These are phyloP conservation scores for Melanerpes aurifrons DNA, from an alignment of 2,113 vertebrate species.

Conservation along the genomic window DNA sequence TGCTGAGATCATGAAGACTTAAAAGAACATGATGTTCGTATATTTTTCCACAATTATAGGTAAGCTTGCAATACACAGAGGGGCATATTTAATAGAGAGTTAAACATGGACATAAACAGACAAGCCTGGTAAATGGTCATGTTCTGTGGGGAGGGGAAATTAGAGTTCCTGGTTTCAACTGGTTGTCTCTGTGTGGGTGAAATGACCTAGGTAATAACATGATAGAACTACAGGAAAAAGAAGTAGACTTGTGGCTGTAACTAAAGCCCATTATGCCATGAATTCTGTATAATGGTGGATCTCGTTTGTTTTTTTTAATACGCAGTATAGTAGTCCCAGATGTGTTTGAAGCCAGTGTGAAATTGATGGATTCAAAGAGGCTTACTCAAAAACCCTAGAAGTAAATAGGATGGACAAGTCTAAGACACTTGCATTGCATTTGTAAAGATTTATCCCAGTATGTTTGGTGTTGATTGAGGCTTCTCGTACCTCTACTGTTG, in stretches of 20 bases:
- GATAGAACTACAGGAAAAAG: background rate
- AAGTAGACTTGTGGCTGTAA: background rate
- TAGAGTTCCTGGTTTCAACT: background rate
- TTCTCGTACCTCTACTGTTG: background rate
- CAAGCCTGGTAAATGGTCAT: background rate
- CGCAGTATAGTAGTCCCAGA: background rate
- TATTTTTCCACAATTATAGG: background rate
- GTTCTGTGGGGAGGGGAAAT: background rate
- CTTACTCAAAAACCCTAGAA: background rate
- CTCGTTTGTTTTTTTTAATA: background rate
- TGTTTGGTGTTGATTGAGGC: background rate
- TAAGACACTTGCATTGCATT: background rate
- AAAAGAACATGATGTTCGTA: background rate
- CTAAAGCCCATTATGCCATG: background rate
- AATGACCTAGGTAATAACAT: background rate
- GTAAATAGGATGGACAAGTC: background rate
- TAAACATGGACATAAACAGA: background rate
- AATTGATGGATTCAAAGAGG: background rate
- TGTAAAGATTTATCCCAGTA: background rate
- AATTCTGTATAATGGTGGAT: background rate
- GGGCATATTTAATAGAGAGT: background rate
- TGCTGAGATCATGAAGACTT: background rate
- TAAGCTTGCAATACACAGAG: background rate
- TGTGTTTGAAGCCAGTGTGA: background rate
- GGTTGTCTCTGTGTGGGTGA: fast-evolving